Evolutionary conservation across 2,797 vertebrate genomes (phyloP), one percentile per base, ranked within the genome.

Genomic region (Sebastes minor): DNA sequence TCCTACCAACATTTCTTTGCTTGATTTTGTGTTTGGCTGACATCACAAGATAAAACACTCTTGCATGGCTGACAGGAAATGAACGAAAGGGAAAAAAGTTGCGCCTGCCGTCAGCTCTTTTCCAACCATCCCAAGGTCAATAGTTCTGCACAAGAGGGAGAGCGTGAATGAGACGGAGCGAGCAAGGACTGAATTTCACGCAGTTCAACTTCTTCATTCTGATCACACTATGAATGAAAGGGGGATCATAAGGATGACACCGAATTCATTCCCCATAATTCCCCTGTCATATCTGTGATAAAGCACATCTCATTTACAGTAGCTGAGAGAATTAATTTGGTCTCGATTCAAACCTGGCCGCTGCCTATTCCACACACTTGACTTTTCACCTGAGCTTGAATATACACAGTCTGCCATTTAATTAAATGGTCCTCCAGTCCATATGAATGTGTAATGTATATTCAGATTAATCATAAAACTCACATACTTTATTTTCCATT

Each of bases 241-340:
- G 57, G 53, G 78, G 80, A 88, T 80, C 79, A 86, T 84, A 62
- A 55, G 60, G 73, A 81, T 67, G 88, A 86, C 81, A 82, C 32
- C 14, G 65, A 89, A 88, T 89, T 88, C 57, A 91, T 90, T 91
- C 72, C 56, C 72, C 55, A 61, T 84, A 87, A 90, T 89, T 75
- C 86, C 77, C 74, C 80, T 87, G 86, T 87, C 90, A 81, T 71
- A 68, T 75, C 82, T 76, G 73, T 90, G 87, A 92, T 88, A 49
- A 83, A 91, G 81, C 63, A 86, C 80, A 84, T 86, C 86, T 92
- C 91, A 89, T 91, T 93, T 91, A 89, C 71, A 65, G 82, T n/a
- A 66, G 81, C 84, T 62, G 71, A 74, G 67, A 86, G 75, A 87
- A 91, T 91, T 86, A 71, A 92, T 93, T 84, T 53, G 8, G 13